Evolutionary conservation across 2,888 invertebrate genomes (phyloP), one percentile per base, ranked within the genome.

Genomic region (Isoperla grammatica): DNA sequence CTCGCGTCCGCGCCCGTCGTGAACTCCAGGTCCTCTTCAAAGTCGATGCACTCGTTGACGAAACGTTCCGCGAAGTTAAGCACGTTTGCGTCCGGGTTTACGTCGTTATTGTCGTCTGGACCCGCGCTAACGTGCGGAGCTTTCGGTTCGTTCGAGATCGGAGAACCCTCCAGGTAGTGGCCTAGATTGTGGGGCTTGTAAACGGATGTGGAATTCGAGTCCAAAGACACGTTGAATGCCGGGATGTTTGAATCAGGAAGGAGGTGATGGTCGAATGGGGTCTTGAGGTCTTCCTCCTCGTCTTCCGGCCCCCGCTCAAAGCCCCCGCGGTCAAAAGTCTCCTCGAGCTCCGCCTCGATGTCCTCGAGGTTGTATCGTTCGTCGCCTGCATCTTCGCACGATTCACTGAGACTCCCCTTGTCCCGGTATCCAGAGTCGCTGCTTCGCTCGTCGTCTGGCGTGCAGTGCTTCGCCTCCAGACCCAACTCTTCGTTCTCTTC

Each of bases 371-470:
- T 68, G 46, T 70, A 69, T 58, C 68, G 69, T 42, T 68, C 70
- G 60, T 68, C 69, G 60, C 68, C 67, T 20, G 67, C 68, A 58
- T 69, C 69, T 56, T 70, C 71, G 55, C 68, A 68, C 48, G 69
- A 69, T 56, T 69, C 70, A 60, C 70, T 70, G 13, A 70, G 59
- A 61, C 71, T 70, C n/a, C 76, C 77, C 63, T 77, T 77, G 60
- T 77, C 77, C 12, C 77, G 70, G 56, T 77, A 77, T 49, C 77
- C 77, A 15, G 76, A 76, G 61, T 77, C 77, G n/a, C 76, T 76
- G 62, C 77, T 77, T 19, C 76, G 69, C 61, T 77, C 77, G 55
- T 77, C 77, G 59, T 77, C 77, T 1, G 77, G 77, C 0, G 77
- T 77, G 15, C 74, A 72, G n/a, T 75, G 67, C 54, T 73, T 74